These are phyloP conservation scores for Apogon talboti DNA, from an alignment of 2,797 vertebrate genomes.

Conservation along the genomic window DNA sequence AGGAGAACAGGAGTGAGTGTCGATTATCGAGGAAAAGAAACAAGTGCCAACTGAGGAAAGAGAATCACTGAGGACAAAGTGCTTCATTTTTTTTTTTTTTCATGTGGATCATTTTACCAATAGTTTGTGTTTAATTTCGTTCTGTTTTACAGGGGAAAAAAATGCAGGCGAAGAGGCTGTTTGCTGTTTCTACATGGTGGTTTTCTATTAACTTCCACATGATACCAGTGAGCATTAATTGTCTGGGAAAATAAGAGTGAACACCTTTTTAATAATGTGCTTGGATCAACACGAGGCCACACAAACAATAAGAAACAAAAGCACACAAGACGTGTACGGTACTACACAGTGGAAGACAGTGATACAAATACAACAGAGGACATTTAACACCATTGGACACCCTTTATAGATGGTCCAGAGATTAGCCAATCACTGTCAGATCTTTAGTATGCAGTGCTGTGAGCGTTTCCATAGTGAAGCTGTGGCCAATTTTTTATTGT, in stretches of 20 bases:
- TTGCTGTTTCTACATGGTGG: conserved; percentile 50
- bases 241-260: conserved; percentile 49
- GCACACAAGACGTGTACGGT: conserved; percentile 69
- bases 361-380: conserved; percentile 75
- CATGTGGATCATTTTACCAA: conserved; percentile 44
- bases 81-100: conserved; percentile 23
- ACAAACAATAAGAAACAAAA: conserved; percentile 44
- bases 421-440: conserved; percentile 80
- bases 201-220: conserved; percentile 49
- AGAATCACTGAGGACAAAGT: conserved; percentile 72
- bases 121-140: conserved; percentile 47
- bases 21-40: conserved; percentile 65
- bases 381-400: conserved; percentile 84
- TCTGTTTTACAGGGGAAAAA: conserved; percentile 20
- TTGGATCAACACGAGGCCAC: conserved; percentile 62
- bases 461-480: conserved; percentile 60
- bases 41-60: conserved; percentile 71
- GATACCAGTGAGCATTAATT: conserved; percentile 28
- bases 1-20: conserved; percentile 63
- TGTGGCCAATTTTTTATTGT: conserved; percentile 44
- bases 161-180: conserved; percentile 52
- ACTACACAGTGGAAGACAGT: conserved; percentile 70
- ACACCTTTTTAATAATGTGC: conserved; percentile 32
- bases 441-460: conserved; percentile 61
- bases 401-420: conserved; percentile 88